Percentiles rank a stretch among this genome's conserved stretches.
phyloP scores from a whole-genome alignment of 1,140 invertebrate species.

The Camponotus vicinus region DNA sequence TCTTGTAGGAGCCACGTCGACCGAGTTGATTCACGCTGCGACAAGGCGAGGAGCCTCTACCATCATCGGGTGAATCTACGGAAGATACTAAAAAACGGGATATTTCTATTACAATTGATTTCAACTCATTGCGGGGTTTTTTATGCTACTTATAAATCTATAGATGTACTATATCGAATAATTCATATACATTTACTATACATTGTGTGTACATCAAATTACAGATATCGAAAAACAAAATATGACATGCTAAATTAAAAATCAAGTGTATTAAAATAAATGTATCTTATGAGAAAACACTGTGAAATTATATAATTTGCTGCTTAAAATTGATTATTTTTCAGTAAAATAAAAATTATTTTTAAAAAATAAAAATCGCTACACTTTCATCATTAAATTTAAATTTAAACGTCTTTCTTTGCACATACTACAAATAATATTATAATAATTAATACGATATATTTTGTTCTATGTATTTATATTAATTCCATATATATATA shows the following conservation, averaged over 20 bases:
- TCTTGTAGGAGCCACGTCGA: slow-evolving; percentile 94
- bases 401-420: neutral
- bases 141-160: slow-evolving; percentile 50
- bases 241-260: slow-evolving; percentile 64
- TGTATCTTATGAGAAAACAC: neutral
- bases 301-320: slow-evolving; percentile 4
- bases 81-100: slow-evolving; percentile 86
- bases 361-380: neutral
- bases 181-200: slow-evolving; percentile 31
- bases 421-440: neutral
- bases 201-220: slow-evolving; percentile 50
- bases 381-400: neutral
- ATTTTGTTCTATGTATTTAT: neutral
- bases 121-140: slow-evolving; percentile 52
- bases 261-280: slow-evolving; percentile 57
- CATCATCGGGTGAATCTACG: slow-evolving; percentile 94
- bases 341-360: neutral
- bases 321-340: neutral
- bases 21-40: slow-evolving; percentile 90
- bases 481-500: neutral
- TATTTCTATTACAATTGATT: slow-evolving; percentile 81
- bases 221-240: slow-evolving; percentile 56
- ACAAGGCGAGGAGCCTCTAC: slow-evolving; percentile 90
- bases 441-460: neutral
- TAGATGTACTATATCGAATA: slow-evolving; percentile 28